These are phyloP conservation scores for Tympanuchus pallidicinctus DNA, from an alignment of 2,113 vertebrate species.

Conservation along the genomic window DNA sequence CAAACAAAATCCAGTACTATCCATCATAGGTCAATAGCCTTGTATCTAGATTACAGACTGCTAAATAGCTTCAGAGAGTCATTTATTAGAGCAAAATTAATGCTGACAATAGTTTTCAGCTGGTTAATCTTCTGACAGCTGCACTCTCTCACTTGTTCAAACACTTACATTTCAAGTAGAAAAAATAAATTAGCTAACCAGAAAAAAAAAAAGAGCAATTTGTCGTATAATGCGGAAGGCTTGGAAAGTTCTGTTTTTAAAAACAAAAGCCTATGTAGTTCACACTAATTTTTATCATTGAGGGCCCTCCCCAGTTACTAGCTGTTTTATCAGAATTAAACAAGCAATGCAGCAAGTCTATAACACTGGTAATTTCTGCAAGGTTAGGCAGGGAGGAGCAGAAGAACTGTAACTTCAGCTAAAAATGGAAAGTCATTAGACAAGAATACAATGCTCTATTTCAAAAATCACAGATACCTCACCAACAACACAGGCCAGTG, in stretches of 20 bases:
- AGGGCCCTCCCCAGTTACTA: neutral
- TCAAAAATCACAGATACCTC: slow-evolving; percentile 11
- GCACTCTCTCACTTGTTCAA: slow-evolving; percentile 81
- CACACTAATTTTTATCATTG: slow-evolving; percentile 20
- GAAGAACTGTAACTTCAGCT: slow-evolving; percentile 24
- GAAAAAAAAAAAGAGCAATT: slow-evolving; percentile 59
- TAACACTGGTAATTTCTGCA: neutral
- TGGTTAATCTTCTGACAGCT: slow-evolving; percentile 85
- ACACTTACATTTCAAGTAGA: slow-evolving; percentile 79
- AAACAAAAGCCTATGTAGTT: slow-evolving; percentile 9
- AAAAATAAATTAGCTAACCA: slow-evolving; percentile 78
- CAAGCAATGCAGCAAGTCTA: neutral
- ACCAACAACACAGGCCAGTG: neutral
- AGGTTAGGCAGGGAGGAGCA: neutral
- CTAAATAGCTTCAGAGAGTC: slow-evolving; percentile 82
- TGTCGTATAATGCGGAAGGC: slow-evolving; percentile 51
- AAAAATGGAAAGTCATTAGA: slow-evolving; percentile 24
- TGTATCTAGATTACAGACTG: slow-evolving; percentile 80
- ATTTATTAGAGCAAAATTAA: slow-evolving; percentile 84
- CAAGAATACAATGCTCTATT: neutral
- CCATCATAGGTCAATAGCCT: slow-evolving; percentile 80
- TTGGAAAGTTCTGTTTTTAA: slow-evolving; percentile 39
- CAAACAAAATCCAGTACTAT: slow-evolving; percentile 80
- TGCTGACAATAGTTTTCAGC: slow-evolving; percentile 84
- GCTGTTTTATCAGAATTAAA: slow-evolving; percentile 36